Percentiles rank a stretch among this genome's conserved stretches.
These are phyloP conservation scores for Cryptops parisi DNA, from an alignment of 2,888 invertebrate genomes.

Conservation along the genomic window DNA sequence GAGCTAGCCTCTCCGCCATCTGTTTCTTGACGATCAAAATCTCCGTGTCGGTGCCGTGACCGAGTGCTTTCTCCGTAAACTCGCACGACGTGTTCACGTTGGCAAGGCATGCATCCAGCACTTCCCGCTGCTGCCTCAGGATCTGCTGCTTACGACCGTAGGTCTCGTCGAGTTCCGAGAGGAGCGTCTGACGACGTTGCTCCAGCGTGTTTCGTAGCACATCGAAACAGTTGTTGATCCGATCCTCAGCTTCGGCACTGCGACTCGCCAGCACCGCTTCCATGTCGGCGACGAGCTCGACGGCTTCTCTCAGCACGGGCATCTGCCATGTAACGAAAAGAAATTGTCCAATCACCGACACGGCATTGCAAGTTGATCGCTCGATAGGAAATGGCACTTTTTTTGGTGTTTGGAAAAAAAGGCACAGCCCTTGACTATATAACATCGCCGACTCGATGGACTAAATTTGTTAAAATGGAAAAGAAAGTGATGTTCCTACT, in stretches of 20 bases:
- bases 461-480: no score
- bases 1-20: conserved; percentile 33
- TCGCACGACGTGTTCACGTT: conserved; percentile 34
- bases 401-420: no score
- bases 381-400: no score
- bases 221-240: conserved; percentile 29
- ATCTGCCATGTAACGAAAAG: conserved; percentile 23
- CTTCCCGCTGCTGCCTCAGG: conserved; percentile 29
- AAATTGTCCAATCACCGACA: not conserved
- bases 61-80: conserved; percentile 36
- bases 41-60: conserved; percentile 35
- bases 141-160: conserved; percentile 29
- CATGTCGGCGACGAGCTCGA: conserved; percentile 26
- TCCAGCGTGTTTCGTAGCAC: conserved; percentile 27
- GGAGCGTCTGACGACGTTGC: conserved; percentile 27
- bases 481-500: no score
- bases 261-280: conserved; percentile 24
- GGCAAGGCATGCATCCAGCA: conserved; percentile 30
- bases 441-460: no score
- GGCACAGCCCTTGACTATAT: no score
- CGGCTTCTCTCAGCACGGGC: conserved; percentile 28
- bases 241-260: conserved; percentile 25
- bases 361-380: not conserved
- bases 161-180: conserved; percentile 28
- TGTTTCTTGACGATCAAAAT: conserved; percentile 37